Base-by-base conservation (phyloP, 2,888 invertebrate genomes). In the Bembecia ichneumoniformis region DNA sequence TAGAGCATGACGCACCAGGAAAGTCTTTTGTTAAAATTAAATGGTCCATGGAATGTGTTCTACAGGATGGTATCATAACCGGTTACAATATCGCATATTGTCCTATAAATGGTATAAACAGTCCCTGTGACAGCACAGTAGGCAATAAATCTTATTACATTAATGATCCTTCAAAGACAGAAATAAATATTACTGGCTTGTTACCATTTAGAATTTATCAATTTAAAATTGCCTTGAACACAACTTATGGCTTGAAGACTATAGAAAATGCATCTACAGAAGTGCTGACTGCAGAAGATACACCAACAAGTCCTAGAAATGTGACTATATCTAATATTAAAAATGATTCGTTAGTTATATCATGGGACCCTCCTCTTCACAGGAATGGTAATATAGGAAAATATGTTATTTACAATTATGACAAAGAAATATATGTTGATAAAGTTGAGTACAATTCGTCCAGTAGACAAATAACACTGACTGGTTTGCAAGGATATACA, bases 21-120 rank as follows among this genome's bases (percentile, higher is more conserved):
- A 82, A 81, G 52, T 66, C 82, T 51, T 76, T 60, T 71, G 82
- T 83, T 0, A 76, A 64, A 53, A 86, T 96, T 11, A 90, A 89
- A 44, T 96, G 96, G 96, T 90, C 90, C 52, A 87, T 95, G 57
- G 93, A 93, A 53, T 95, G 95, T 70, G 90, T 92, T 0, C 91
- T 94, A 62, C 88, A 90, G 55, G 89, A 92, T 48, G 92, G 92
- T 3, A 90, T 91, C 49, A 90, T 95, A 15, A 90, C 87, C 54
- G 95, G 94, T 14, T 96, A 92, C 71, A 89, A 90, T 48, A 90
- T 96, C 49, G 91, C 90, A 48, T 96, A 94, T 64, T 96, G 96
- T 63, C 91, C 91, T 48, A 81, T 87, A 28, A 78, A 88, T 17
- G 84, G 89, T 3, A 84, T 87, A 28, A 84, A 88, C 55, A 78